A percentile compares a stretch with the other conserved stretches of the same genome.
Conservation (phyloP, 2,797 vertebrate genomes). For the Echiichthys vipera region DNA sequence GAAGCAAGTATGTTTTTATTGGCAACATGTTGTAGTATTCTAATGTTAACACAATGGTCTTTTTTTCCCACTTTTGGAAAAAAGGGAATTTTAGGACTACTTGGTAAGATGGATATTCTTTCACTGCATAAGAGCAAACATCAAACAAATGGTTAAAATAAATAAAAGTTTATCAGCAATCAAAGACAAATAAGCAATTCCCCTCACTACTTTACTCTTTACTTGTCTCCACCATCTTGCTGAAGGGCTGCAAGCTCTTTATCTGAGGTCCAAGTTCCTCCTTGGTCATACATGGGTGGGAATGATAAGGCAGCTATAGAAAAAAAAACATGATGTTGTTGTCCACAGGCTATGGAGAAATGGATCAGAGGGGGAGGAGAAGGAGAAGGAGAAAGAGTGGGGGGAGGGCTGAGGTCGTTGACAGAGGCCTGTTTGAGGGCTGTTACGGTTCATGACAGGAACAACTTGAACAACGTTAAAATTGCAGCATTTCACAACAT, state of each 20-base stretch:
- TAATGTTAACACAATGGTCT: background rate
- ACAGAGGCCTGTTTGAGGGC: slow-evolving; percentile 62
- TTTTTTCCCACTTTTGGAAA: background rate
- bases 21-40: background rate
- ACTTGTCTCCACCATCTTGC: slow-evolving; percentile 17
- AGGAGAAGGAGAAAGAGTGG: background rate
- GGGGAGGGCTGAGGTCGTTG: slow-evolving; percentile 33
- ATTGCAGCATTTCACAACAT: slow-evolving; percentile 57
- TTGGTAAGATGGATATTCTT: background rate
- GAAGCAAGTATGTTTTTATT: background rate
- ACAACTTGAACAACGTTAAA: slow-evolving; percentile 66
- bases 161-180: slow-evolving; percentile 15
- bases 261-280: slow-evolving; percentile 38
- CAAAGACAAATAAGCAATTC: slow-evolving; percentile 16
- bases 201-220: slow-evolving; percentile 5
- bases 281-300: slow-evolving; percentile 40
- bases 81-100: background rate
- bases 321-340: slow-evolving; percentile 19
- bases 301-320: slow-evolving; percentile 48
- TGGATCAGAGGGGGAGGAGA: slow-evolving; percentile 8
- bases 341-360: slow-evolving; percentile 38
- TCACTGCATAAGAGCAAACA: slow-evolving; percentile 2
- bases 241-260: slow-evolving; percentile 20
- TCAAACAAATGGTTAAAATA: slow-evolving; percentile 16
- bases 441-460: slow-evolving; percentile 75